Evolutionary conservation across 2,888 invertebrate genomes (phyloP).

Genomic region (Heliconius cydno): DNA sequence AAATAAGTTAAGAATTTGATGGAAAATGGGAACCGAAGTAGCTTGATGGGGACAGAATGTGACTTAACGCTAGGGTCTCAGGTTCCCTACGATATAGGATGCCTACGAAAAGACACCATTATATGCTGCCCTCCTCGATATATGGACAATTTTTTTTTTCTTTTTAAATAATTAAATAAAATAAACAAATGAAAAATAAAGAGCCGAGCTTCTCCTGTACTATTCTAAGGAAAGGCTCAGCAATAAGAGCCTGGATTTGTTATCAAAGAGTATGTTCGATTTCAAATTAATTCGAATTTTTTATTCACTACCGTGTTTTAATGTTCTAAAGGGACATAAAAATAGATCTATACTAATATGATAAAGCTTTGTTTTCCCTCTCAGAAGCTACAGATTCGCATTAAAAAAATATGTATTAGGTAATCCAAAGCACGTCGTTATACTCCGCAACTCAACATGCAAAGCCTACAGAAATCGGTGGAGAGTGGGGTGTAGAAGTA

Average conservation of each 20-base stretch:
- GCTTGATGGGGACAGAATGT: neutral
- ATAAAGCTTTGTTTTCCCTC: too few relatives aligned
- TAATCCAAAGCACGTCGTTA: too few relatives aligned
- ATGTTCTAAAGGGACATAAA: neutral
- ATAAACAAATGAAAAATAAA: neutral
- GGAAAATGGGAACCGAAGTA: too few relatives aligned
- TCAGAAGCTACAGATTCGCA: too few relatives aligned
- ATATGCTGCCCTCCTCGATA: too few relatives aligned
- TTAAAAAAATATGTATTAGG: too few relatives aligned
- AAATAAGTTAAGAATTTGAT: too few relatives aligned
- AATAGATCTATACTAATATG: neutral
- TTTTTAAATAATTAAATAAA: neutral
- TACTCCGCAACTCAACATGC: too few relatives aligned
- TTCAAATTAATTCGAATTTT: slow-evolving; percentile 1
- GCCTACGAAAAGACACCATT: too few relatives aligned
- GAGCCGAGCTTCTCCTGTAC: neutral
- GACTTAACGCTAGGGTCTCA: neutral
- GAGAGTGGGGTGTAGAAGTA: too few relatives aligned
- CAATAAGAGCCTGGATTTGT: slow-evolving; percentile 5
- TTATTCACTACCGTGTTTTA: neutral
- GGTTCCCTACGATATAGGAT: neutral
- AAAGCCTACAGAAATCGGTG: too few relatives aligned
- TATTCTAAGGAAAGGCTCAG: neutral
- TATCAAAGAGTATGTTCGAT: slow-evolving; percentile 5
- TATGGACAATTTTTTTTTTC: too few relatives aligned